Evolutionary conservation across 1,140 invertebrate genomes (phyloP), one percentile per base, ranked within the genome.

Genomic region (Cyphomyrmex costatus): DNA sequence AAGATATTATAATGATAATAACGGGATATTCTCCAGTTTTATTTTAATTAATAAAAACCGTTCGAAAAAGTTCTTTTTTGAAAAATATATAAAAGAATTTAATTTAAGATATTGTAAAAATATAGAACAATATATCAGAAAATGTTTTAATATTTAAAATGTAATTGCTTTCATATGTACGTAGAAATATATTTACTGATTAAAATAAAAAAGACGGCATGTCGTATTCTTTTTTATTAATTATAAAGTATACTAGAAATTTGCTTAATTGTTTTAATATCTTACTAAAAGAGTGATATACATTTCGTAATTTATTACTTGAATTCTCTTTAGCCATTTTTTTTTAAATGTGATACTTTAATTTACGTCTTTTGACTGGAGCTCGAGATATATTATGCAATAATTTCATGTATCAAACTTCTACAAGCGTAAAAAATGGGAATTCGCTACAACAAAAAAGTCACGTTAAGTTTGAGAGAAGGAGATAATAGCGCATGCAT

Each of bases 401-500:
- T 16, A 65, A 78, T 1, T 78, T 78, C 65, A 78, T 65, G 36
- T n/a, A 27, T 27, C 58, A 42, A n/a, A n/a, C 27, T 78, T 12
- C 24, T 65, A 78, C 61, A 24, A 12, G 30, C 12, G 46, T 53
- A 53, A 80, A 71, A 21, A 70, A 68, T 68, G 24, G 36, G n/a
- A 70, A 70, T 16, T 58, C 3, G 51, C 3, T 27, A 19, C 65
- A 19, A 36, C 65, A 33, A 82, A 21, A 8, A 49, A 21, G 36
- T 74, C 27, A 19, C 19, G 14, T 60, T 16, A 19, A 71, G 24
- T 53, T 71, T 71, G 10, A 68, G 16, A 73, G 21, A 56, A 49
- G 14, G 24, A 82, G 51, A 12, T 82, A 82, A 71, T 71, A 73
- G 56, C 68, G 24, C 36, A n/a, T 83, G 53, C 68, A 60, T 60